These are phyloP conservation scores for Hofmannophila pseudospretella DNA, from an alignment of 2,888 invertebrate genomes.

Conservation along the genomic window DNA sequence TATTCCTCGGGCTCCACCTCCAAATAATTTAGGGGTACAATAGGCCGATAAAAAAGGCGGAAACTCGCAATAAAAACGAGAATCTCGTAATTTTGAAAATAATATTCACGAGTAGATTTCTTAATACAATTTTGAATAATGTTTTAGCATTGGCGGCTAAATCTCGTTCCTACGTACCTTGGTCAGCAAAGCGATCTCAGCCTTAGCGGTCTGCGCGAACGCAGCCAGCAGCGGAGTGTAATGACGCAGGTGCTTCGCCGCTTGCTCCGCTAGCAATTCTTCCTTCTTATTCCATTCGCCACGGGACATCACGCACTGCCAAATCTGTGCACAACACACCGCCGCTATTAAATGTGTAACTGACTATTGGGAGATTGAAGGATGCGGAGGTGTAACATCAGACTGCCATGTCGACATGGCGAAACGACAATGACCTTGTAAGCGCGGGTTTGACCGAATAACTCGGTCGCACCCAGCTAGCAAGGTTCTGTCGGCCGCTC, in stretches of 20 bases:
- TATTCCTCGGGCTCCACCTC: too few relatives aligned
- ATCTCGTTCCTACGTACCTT: too few relatives aligned
- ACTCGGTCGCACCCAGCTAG: conserved; percentile 43
- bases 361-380: too few relatives aligned
- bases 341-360: background rate
- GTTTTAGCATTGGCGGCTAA: too few relatives aligned
- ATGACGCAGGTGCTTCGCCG: conserved; percentile 91
- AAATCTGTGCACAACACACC: conserved; percentile 79
- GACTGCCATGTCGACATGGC: conserved; percentile 64
- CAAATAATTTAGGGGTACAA: too few relatives aligned
- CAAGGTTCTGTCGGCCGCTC: conserved; percentile 32
- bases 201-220: conserved; percentile 90
- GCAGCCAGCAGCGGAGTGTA: conserved; percentile 92
- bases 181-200: conserved; percentile 91
- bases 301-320: conserved; percentile 96
- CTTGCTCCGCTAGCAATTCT: conserved; percentile 96
- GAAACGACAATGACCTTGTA: conserved; percentile 20
- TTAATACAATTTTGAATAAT: too few relatives aligned
- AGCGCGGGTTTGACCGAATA: conserved; percentile 37
- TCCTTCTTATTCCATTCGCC: conserved; percentile 99
- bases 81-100: too few relatives aligned
- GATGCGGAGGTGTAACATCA: conserved; percentile 29
- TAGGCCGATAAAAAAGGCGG: too few relatives aligned
- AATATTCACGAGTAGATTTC: too few relatives aligned
- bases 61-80: too few relatives aligned